Evolutionary conservation across 2,797 vertebrate species (phyloP), one percentile per base, ranked within the genome.

Genomic region (Anas flavirostris): DNA sequence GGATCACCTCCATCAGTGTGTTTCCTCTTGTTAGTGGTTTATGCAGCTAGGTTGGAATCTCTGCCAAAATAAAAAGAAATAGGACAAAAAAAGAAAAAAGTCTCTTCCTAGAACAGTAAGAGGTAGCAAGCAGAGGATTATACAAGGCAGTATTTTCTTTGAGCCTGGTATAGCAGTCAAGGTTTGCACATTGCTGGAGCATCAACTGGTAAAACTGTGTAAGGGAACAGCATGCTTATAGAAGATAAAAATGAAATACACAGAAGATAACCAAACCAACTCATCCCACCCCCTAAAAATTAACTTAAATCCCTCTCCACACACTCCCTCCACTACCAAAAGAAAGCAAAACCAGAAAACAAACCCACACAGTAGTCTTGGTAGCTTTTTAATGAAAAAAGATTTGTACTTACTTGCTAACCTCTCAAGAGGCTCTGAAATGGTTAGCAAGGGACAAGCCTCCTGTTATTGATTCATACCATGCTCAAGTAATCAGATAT

Each of bases 181-280:
- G n/a, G 11, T 22, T 44, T 44, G 28, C 16, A 17, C 9, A 6
- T 13, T 39, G 37, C 33, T 41, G 18, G 33, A 68, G 7, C 17
- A 33, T 33, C 13, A 35, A 2, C 35, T 14, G 11, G 9, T 60
- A n/a, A 73, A 72, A 35, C 22, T 63, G 19, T 2, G 0, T 29
- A 56, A 59, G 21, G 28, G 44, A 76, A 53, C 25, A 55, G 12
- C 0, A 0, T n/a, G 16, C 33, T 21, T 10, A 2, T 39, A 64
- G 12, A 59, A 5, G 16, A 31, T 4, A 63, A n/a, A 52, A 22
- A 41, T 33, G 14, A 39, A 60, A 52, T 23, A 67, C 6, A n/a
- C 1, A 59, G 15, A 72, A 53, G 39, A 53, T 39, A 77, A 16
- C 3, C 21, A 43, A 63, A 48, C 3, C 25, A 86, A 76, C 26